Percentiles rank a stretch among this genome's conserved stretches.
phyloP scores from a whole-genome alignment of 2,888 invertebrate species.

The Pomacea canaliculata region DNA sequence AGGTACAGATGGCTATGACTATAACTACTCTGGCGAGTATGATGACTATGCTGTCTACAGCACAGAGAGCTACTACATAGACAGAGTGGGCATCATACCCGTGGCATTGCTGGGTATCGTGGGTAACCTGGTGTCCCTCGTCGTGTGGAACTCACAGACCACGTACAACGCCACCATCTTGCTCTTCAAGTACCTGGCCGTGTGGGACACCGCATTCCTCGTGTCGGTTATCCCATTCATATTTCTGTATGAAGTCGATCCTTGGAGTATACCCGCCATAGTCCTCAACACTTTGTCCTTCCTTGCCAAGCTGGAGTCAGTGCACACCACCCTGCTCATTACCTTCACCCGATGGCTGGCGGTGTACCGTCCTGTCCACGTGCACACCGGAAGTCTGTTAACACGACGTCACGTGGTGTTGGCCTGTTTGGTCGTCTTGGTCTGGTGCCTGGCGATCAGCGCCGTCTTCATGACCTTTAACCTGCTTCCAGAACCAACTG shows the following conservation, averaged over 20 bases:
- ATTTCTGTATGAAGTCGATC: too few relatives aligned
- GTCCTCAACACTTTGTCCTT: neutral
- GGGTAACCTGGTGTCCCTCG: neutral
- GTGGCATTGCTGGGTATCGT: conserved; percentile 1
- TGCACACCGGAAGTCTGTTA: neutral
- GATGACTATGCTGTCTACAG: too few relatives aligned
- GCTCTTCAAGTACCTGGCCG: conserved; percentile 9
- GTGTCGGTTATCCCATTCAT: neutral
- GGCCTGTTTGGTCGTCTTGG: neutral
- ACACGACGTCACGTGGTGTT: neutral
- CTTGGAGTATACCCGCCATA: too few relatives aligned
- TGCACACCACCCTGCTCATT: conserved; percentile 13
- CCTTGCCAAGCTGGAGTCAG: neutral
- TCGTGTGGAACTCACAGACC: neutral
- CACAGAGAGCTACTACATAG: too few relatives aligned
- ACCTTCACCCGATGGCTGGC: conserved; percentile 15
- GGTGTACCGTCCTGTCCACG: conserved; percentile 10
- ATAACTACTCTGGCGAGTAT: too few relatives aligned
- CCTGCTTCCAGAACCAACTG: neutral
- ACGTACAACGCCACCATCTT: neutral
- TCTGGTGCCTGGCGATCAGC: neutral
- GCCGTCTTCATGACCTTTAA: neutral
- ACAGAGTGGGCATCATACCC: neutral
- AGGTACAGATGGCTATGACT: too few relatives aligned
- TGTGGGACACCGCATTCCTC: neutral